These are phyloP conservation scores for Anthopleura xanthogrammica DNA, from an alignment of 92 coral and sea anemone species.

Conservation along the genomic window DNA sequence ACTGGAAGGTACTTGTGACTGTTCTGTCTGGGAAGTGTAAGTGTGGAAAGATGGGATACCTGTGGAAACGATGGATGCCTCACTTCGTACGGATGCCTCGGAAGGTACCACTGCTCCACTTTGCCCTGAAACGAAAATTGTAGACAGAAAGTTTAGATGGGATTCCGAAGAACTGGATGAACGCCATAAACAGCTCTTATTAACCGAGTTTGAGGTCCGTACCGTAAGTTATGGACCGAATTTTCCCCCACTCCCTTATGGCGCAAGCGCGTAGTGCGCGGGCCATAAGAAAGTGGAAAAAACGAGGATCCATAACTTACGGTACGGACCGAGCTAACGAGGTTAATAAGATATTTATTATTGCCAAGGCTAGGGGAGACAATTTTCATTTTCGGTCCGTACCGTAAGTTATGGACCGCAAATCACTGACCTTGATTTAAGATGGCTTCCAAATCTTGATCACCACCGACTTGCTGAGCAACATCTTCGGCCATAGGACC, in stretches of 20 bases:
- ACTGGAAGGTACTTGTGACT: not conserved
- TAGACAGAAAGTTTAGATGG: not conserved
- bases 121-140: slow-evolving; percentile 1
- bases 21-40: slow-evolving; percentile 23
- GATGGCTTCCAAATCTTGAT: slow-evolving; percentile 76
- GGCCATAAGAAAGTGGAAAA: too few species aligned
- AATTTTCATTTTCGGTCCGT: too few species aligned
- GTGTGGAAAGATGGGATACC: slow-evolving; percentile 25
- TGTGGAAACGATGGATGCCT: slow-evolving; percentile 20
- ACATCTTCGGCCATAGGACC: slow-evolving; percentile 41
- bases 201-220: too few species aligned
- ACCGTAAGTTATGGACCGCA: too few species aligned
- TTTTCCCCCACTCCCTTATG: too few species aligned
- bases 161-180: not conserved
- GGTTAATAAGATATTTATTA: too few species aligned
- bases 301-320: too few species aligned
- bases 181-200: too few species aligned
- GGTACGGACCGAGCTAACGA: too few species aligned
- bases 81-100: not conserved
- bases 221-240: too few species aligned
- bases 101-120: slow-evolving; percentile 6
- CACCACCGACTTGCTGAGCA: slow-evolving; percentile 40
- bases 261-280: too few species aligned
- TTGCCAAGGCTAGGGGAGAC: too few species aligned
- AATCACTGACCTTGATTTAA: slow-evolving; percentile 58